Conservation (phyloP, 64 coral and sea anemone species). For the Exaiptasia diaphana region DNA sequence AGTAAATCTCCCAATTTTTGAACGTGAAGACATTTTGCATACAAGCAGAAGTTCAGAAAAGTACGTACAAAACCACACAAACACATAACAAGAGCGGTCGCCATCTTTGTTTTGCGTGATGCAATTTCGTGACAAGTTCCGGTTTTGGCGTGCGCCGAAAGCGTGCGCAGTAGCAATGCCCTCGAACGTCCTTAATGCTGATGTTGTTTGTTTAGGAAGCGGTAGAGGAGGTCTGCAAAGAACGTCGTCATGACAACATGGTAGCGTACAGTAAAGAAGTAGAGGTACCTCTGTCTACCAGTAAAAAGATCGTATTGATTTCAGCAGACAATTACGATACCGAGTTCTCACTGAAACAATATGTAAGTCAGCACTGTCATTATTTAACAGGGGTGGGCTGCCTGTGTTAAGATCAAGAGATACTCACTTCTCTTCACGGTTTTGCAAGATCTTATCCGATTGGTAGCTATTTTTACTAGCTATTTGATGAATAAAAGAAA, state of each 20-base stretch:
- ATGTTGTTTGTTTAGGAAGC: neutral
- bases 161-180: too few species aligned
- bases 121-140: too few species aligned
- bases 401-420: neutral
- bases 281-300: slow-evolving; percentile 45
- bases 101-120: too few species aligned
- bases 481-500: too few species aligned
- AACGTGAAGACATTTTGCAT: too few species aligned
- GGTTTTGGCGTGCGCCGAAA: too few species aligned
- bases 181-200: too few species aligned
- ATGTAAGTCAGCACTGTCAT: slow-evolving; percentile 38
- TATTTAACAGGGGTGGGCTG: neutral
- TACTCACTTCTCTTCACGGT: neutral
- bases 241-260: slow-evolving; percentile 66
- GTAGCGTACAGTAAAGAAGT: slow-evolving; percentile 68
- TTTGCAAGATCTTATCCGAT: too few species aligned
- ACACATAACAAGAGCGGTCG: too few species aligned
- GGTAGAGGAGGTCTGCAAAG: slow-evolving; percentile 20
- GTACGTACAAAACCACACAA: too few species aligned
- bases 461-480: neutral
- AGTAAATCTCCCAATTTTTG: too few species aligned
- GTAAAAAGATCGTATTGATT: slow-evolving; percentile 56
- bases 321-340: slow-evolving; percentile 61
- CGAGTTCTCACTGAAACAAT: slow-evolving; percentile 60
- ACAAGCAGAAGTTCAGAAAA: too few species aligned